A percentile compares a stretch with the other conserved stretches of the same genome.
phyloP scores from a whole-genome alignment of 2,113 vertebrate species.

The Leucosticte australis region DNA sequence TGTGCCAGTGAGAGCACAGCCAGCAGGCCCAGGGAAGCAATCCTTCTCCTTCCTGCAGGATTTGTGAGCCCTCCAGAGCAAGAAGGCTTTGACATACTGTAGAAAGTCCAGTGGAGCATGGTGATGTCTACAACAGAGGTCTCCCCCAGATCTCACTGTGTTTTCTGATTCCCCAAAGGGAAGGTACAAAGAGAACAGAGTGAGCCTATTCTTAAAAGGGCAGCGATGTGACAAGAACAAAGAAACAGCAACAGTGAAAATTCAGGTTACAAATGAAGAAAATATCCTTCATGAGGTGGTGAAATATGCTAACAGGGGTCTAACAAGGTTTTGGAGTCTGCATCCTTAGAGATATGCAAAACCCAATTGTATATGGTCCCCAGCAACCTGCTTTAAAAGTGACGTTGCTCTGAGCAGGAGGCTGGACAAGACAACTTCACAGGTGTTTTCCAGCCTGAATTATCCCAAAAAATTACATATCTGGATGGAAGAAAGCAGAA shows the following conservation, averaged over 20 bases:
- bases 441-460: background rate
- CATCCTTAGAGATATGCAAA: background rate
- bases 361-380: fast-evolving
- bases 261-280: background rate
- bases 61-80: background rate
- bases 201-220: background rate
- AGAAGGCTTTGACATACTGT: background rate
- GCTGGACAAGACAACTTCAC: background rate
- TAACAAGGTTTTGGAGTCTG: background rate
- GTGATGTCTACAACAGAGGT: background rate
- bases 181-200: background rate
- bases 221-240: fast-evolving
- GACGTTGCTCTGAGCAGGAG: background rate
- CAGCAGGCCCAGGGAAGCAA: background rate
- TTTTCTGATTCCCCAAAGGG: background rate
- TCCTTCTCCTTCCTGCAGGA: background rate
- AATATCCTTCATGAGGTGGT: background rate
- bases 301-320: background rate
- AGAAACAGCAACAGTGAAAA: background rate
- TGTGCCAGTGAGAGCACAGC: fast-evolving
- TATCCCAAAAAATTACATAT: background rate
- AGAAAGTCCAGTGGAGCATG: background rate
- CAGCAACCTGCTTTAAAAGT: background rate
- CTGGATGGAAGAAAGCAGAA: background rate
- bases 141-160: background rate